These are phyloP conservation scores for Gorsachius magnificus DNA, from an alignment of 2,797 vertebrate species.

Conservation along the genomic window DNA sequence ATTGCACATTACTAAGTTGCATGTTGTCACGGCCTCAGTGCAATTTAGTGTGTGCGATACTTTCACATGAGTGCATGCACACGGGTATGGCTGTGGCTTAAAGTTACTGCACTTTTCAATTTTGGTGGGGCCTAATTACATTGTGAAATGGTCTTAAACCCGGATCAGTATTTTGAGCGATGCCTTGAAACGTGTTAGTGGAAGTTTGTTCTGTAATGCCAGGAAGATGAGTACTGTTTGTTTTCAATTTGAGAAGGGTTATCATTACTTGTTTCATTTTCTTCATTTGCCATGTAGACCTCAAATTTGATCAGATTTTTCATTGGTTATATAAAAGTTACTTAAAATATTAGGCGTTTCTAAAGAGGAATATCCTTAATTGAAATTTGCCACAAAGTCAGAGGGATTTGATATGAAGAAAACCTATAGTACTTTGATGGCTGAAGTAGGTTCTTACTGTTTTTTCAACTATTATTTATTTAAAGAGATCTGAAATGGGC, in stretches of 20 bases:
- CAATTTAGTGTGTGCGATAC: slow-evolving; percentile 88
- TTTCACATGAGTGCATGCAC: slow-evolving; percentile 88
- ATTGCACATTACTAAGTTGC: slow-evolving; percentile 89
- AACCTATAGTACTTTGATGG: neutral
- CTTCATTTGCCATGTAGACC: neutral
- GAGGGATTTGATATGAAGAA: neutral
- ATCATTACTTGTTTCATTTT: slow-evolving; percentile 63
- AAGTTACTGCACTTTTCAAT: slow-evolving; percentile 66
- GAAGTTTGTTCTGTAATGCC: slow-evolving; percentile 16
- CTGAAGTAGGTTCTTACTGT: neutral
- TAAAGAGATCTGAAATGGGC: neutral
- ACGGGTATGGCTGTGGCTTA: slow-evolving; percentile 81
- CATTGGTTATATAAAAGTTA: neutral
- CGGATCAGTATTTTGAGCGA: neutral
- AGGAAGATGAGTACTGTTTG: slow-evolving; percentile 47
- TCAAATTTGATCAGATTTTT: neutral
- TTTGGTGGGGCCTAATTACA: neutral
- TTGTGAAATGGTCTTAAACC: neutral
- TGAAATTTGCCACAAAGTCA: neutral
- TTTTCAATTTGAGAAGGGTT: slow-evolving; percentile 57
- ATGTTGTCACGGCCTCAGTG: slow-evolving; percentile 84
- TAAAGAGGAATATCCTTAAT: neutral
- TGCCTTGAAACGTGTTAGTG: slow-evolving; percentile 7
- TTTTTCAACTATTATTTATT: neutral
- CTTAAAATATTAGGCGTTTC: neutral